phyloP scores from a whole-genome alignment of 2,888 invertebrate species.

The Lasioglossum leucozonium region DNA sequence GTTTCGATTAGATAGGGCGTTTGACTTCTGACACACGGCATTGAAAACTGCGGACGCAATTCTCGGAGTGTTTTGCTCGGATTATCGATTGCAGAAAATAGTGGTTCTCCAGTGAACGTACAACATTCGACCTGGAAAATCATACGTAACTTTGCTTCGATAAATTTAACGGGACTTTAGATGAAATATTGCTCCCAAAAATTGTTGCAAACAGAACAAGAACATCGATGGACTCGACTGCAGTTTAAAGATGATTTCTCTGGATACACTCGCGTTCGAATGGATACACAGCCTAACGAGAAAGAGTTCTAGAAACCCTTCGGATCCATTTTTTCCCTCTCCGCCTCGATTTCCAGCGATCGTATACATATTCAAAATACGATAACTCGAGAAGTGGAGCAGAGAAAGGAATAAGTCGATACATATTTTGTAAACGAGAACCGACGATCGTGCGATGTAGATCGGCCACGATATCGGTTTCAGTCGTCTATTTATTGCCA shows the following conservation, averaged over 20 bases:
- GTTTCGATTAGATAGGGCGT: too few relatives aligned
- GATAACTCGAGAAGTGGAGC: constrained; percentile 17
- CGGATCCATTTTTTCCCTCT: background rate
- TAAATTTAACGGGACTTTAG: too few relatives aligned
- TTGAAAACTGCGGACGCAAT: background rate
- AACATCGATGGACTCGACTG: too few relatives aligned
- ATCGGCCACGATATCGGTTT: background rate
- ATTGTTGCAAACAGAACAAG: too few relatives aligned
- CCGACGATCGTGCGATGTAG: background rate
- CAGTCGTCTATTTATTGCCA: background rate
- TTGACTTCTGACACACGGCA: background rate
- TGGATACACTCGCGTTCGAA: background rate
- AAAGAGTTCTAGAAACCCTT: background rate
- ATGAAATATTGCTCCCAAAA: too few relatives aligned
- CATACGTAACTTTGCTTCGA: too few relatives aligned
- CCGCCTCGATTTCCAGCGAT: background rate
- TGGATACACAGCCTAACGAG: background rate
- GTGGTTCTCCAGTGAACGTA: too few relatives aligned
- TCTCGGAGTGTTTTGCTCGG: too few relatives aligned
- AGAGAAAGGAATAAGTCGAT: constrained; percentile 2
- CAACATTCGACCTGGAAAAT: too few relatives aligned
- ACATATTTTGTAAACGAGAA: constrained; percentile 10
- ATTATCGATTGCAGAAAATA: too few relatives aligned
- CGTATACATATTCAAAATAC: background rate
- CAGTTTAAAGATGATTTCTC: background rate